These are phyloP conservation scores for Notocelia uddmanniana DNA, from an alignment of 2,888 invertebrate species.

Conservation along the genomic window DNA sequence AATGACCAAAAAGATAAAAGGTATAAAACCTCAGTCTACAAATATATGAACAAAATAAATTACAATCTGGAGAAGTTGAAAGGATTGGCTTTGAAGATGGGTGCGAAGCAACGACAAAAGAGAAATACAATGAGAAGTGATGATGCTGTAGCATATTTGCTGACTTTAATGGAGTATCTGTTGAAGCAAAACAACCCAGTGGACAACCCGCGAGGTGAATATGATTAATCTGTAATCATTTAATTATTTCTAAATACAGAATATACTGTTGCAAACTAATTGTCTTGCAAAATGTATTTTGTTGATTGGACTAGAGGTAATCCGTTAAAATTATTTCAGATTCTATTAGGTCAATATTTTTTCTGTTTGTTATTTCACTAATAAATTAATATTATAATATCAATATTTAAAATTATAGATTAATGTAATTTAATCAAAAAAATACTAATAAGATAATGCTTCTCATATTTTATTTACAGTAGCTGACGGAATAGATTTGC, in stretches of 20 bases:
- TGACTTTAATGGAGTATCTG: conserved; percentile 74
- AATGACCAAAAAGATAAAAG: not conserved
- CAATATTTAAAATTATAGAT: not conserved
- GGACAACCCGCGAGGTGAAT: conserved; percentile 63
- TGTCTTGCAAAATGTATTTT: not conserved
- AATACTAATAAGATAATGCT: not conserved
- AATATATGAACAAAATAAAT: conserved; percentile 66
- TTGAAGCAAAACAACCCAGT: conserved; percentile 64
- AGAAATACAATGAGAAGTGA: conserved; percentile 60
- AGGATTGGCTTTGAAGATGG: conserved; percentile 60
- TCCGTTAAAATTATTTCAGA: no score
- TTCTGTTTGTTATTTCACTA: no score
- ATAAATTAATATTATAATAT: no score
- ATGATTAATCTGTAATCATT: not conserved
- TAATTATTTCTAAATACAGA: not conserved
- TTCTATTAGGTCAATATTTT: no score
- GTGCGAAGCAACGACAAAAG: conserved; percentile 57
- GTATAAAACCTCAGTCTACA: conserved; percentile 54
- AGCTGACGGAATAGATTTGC: conserved; percentile 73
- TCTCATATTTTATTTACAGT: conserved; percentile 58
- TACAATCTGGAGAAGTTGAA: conserved; percentile 69
- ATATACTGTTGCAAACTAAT: not conserved
- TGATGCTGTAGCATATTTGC: conserved; percentile 68
- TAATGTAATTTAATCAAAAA: not conserved
- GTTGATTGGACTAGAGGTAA: no score